Percentiles rank a stretch among this genome's conserved stretches.
These are phyloP conservation scores for Festucalex cinctus DNA, from an alignment of 2,113 vertebrate species.

Conservation along the genomic window DNA sequence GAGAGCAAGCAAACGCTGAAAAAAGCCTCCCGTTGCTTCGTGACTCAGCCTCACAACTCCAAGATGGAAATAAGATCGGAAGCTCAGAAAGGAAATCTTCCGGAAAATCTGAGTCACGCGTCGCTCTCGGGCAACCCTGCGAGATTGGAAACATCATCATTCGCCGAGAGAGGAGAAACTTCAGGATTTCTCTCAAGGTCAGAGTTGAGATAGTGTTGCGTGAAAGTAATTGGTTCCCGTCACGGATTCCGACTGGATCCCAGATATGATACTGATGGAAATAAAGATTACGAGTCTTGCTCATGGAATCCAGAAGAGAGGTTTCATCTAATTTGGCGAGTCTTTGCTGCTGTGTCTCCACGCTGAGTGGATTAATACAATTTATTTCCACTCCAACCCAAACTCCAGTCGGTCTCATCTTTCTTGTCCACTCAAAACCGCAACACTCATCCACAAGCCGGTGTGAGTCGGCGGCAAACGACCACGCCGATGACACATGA, in stretches of 20 bases:
- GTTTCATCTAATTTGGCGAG: conserved; percentile 26
- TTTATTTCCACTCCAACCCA: neutral
- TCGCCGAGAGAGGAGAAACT: neutral
- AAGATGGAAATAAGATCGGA: neutral
- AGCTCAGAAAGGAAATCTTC: neutral
- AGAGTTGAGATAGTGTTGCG: neutral
- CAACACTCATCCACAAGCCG: conserved; percentile 15
- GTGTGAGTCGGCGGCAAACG: conserved; percentile 1
- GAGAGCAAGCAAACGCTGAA: neutral
- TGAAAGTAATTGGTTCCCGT: conserved; percentile 17
- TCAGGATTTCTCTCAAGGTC: conserved; percentile 11
- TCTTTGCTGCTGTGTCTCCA: conserved; percentile 13
- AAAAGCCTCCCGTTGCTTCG: neutral
- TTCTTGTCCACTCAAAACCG: neutral
- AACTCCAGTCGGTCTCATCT: neutral
- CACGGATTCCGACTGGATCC: neutral
- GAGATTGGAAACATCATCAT: neutral
- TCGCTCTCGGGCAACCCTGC: neutral
- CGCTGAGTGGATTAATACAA: conserved; percentile 44
- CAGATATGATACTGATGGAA: neutral
- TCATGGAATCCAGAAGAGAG: conserved; percentile 22
- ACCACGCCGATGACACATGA: neutral
- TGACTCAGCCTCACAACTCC: neutral
- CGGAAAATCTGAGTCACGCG: neutral
- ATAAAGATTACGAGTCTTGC: neutral